These are phyloP conservation scores for Rhamphomyia laevipes DNA, from an alignment of 2,888 invertebrate genomes.

Conservation along the genomic window DNA sequence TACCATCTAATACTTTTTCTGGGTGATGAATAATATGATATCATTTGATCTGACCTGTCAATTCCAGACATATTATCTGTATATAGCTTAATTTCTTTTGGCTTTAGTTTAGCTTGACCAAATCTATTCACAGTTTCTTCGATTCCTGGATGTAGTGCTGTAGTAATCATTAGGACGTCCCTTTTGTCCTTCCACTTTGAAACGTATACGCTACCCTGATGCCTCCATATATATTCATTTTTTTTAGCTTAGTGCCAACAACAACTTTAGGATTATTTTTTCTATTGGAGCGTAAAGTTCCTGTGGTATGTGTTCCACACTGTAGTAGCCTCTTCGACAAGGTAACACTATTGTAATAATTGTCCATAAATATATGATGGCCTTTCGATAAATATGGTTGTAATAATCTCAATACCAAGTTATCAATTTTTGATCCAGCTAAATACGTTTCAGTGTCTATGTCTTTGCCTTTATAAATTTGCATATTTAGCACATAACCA, in stretches of 20 bases:
- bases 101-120: slow-evolving; percentile 6
- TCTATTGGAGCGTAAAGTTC: not conserved
- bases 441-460: not conserved
- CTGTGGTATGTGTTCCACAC: slow-evolving; percentile 15
- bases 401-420: not conserved
- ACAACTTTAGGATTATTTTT: slow-evolving; percentile 1
- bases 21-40: slow-evolving; percentile 10
- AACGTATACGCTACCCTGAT: not conserved
- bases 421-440: not conserved
- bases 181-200: not conserved
- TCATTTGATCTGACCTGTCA: slow-evolving; percentile 10
- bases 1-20: slow-evolving; percentile 6
- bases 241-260: slow-evolving; percentile 1
- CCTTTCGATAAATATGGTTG: slow-evolving; percentile 16
- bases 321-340: slow-evolving; percentile 15
- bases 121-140: slow-evolving; percentile 1
- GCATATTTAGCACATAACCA: not conserved
- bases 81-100: slow-evolving; percentile 6
- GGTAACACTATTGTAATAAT: slow-evolving; percentile 18
- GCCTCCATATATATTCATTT: not conserved
- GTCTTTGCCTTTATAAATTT: slow-evolving; percentile 1
- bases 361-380: slow-evolving; percentile 23
- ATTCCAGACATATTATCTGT: slow-evolving; percentile 9
- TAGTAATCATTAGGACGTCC: not conserved
- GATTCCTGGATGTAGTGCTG: not conserved